Percentiles rank a stretch among this genome's conserved stretches.
phyloP scores from a whole-genome alignment of 2,888 invertebrate species.

The Catotricha subobsoleta region DNA sequence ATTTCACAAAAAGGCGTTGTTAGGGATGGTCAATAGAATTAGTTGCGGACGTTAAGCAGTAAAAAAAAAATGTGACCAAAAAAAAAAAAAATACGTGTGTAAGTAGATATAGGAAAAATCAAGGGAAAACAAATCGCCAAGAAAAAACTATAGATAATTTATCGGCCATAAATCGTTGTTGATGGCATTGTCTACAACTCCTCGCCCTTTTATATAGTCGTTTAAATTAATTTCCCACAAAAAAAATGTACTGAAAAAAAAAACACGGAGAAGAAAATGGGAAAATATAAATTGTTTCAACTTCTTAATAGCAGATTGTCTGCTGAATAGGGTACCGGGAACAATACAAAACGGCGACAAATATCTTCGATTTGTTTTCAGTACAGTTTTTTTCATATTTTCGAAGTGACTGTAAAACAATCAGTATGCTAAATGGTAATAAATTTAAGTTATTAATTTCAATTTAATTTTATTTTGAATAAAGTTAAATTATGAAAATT shows the following conservation, averaged over 20 bases:
- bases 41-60: not conserved
- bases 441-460: too few species aligned
- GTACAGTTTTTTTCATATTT: too few species aligned
- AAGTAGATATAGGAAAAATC: not conserved
- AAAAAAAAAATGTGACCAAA: not conserved
- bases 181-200: conserved; percentile 5
- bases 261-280: not conserved
- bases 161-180: conserved; percentile 4
- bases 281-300: not conserved
- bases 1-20: too few species aligned
- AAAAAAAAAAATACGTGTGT: not conserved
- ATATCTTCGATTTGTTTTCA: too few species aligned
- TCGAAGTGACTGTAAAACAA: too few species aligned
- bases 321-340: too few species aligned
- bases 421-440: too few species aligned
- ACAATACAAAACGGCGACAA: too few species aligned
- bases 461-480: too few species aligned
- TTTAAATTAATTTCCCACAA: conserved; percentile 3
- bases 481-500: too few species aligned
- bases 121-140: not conserved
- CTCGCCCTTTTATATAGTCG: conserved; percentile 2
- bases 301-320: too few species aligned
- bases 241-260: not conserved
- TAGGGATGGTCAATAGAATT: conserved; percentile 3
- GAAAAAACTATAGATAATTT: not conserved